These are phyloP conservation scores for Catocala fraxini DNA, from an alignment of 2,888 invertebrate species.

Conservation along the genomic window DNA sequence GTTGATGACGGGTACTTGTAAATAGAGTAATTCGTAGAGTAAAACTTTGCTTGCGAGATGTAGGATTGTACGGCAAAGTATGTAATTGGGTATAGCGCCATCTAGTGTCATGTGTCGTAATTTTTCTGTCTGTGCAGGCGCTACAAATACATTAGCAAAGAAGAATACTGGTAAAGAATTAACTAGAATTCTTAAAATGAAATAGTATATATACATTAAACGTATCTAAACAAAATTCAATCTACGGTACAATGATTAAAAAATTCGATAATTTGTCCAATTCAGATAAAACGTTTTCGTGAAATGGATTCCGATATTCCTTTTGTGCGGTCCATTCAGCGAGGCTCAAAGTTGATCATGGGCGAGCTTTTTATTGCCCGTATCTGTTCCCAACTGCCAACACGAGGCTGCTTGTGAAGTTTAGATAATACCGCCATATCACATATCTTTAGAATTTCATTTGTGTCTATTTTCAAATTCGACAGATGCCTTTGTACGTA, in stretches of 20 bases:
- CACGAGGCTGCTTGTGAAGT: constrained; percentile 47
- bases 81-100: too few species aligned
- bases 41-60: too few species aligned
- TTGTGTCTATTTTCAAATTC: constrained; percentile 23
- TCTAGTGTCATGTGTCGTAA: too few species aligned
- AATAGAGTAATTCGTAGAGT: too few species aligned
- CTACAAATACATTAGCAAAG: too few species aligned
- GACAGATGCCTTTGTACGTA: constrained; percentile 7
- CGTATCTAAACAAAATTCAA: too few species aligned
- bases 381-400: constrained; percentile 53
- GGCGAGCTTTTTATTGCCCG: constrained; percentile 47
- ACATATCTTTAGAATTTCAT: constrained; percentile 48
- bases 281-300: constrained; percentile 33
- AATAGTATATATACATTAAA: too few species aligned
- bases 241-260: neutral
- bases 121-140: too few species aligned
- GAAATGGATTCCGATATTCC: constrained; percentile 44
- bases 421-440: constrained; percentile 44
- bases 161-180: too few species aligned
- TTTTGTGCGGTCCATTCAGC: constrained; percentile 37
- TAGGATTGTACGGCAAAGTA: too few species aligned
- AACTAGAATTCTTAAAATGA: too few species aligned
- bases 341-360: constrained; percentile 46
- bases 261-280: constrained; percentile 27
- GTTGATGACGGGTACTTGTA: too few species aligned